phyloP scores from a whole-genome alignment of 2,797 vertebrate species.

The Eulemur rubriventer region DNA sequence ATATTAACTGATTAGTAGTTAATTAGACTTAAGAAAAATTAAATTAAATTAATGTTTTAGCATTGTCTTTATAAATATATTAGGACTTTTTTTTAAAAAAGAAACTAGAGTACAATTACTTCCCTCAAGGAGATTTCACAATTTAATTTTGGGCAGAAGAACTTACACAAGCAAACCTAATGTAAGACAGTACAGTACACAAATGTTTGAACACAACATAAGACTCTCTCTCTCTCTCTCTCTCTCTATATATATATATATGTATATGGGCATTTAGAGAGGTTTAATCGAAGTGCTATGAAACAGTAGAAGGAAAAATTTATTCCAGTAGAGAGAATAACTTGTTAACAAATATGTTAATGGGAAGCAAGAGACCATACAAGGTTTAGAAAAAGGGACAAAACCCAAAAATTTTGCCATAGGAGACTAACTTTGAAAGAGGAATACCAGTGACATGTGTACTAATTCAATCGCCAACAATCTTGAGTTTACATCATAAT shows the following conservation, averaged over 20 bases:
- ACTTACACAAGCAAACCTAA: not conserved
- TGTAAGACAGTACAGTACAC: not conserved
- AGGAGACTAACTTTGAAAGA: not conserved
- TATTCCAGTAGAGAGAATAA: not conserved
- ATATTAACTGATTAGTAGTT: not conserved
- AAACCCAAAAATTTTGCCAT: rapidly evolving
- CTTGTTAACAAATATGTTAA: not conserved
- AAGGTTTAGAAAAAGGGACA: not conserved
- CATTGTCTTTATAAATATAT: not conserved
- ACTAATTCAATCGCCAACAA: not conserved
- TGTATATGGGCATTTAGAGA: not conserved
- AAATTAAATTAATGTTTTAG: not conserved
- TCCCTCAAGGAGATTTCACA: not conserved
- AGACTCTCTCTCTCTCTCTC: not conserved
- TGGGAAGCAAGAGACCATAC: not conserved
- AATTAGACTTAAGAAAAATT: not conserved
- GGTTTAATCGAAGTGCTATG: not conserved
- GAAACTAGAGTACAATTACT: not conserved
- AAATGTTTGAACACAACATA: not conserved
- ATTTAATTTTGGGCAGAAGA: not conserved
- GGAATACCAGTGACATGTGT: not conserved
- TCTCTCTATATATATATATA: not conserved
- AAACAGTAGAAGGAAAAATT: not conserved
- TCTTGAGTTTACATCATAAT: not conserved
- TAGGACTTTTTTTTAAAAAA: not conserved